Base-by-base conservation (phyloP, 2,888 invertebrate species). In the Cheiracanthium punctorium region DNA sequence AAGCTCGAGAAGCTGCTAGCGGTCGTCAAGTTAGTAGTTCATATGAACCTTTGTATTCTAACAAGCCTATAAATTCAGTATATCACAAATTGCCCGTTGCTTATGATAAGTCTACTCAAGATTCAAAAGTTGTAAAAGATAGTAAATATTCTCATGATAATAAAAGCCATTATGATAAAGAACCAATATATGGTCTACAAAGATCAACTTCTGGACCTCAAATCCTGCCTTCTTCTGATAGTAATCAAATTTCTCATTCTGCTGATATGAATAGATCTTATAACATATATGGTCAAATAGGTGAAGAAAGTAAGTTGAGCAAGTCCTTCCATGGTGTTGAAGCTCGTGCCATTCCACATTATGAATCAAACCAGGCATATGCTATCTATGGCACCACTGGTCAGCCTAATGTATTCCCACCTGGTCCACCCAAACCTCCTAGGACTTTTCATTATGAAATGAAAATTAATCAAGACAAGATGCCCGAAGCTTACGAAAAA, bases 391-490 rank as follows among this genome's bases (percentile, higher is more conserved):
- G 37, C 30, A 48, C 73, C 10, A 72, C 58, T 48, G 72, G 72
- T 1, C 84, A 77, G 29, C 77, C 77, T 41, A 70, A 24, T 64
- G n/a, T 24, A 14, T 86, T 81, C 52, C 86, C 87, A 30, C 74
- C 70, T 0, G 88, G 87, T 24, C 88, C 88, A 43, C 88, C 88
- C 0, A 88, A 88, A 58, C 88, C 88, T 43, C 88, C 88, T 0
- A 82, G 88, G 80, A 88, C 88, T 69, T 88, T 72, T 30, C 75
- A 82, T 65, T 82, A 88, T 71, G 80, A 79, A 30, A 28, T 74
- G 17, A 82, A 70, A 30, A 69, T 28, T 24, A 71, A 29, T 24
- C 75, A 58, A 4, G 75, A 86, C 33, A 71, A 71, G 48, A 37
- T 70, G 24, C 12, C 73, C 17, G 30, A 43, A 17, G 65, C 80